phyloP scores from a whole-genome alignment of 2,797 vertebrate genomes.

The Acrocephalus scirpaceus region DNA sequence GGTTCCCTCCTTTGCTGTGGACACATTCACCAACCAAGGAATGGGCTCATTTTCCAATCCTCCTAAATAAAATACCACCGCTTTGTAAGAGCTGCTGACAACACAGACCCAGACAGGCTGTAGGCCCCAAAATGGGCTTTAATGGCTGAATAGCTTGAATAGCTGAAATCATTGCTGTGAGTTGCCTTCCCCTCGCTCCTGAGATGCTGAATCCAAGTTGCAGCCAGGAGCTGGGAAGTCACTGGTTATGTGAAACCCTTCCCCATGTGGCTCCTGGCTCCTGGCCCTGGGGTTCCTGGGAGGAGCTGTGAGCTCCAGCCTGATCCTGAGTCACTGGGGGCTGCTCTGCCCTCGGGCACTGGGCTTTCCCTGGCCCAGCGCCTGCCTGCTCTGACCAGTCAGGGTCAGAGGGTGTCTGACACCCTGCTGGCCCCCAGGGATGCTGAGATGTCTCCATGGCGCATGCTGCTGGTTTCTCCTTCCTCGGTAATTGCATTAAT shows the following conservation, averaged over 20 bases:
- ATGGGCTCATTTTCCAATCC: background rate
- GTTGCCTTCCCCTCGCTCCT: background rate
- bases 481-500: background rate
- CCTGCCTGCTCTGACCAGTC: background rate
- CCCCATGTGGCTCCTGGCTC: background rate
- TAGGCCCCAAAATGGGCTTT: background rate
- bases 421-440: background rate
- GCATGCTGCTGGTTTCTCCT: background rate
- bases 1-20: background rate
- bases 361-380: background rate
- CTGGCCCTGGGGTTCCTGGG: background rate
- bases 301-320: background rate
- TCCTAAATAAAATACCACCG: background rate
- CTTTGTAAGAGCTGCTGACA: background rate
- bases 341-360: background rate
- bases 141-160: background rate
- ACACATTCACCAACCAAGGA: background rate
- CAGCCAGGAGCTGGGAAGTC: background rate
- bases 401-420: background rate
- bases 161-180: background rate
- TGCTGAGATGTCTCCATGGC: background rate
- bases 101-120: background rate
- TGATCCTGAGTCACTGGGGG: background rate
- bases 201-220: background rate
- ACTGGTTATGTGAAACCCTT: background rate